Evolutionary conservation across 2,113 vertebrate genomes (phyloP), one percentile per base, ranked within the genome.

Genomic region (Nothocercus julius): DNA sequence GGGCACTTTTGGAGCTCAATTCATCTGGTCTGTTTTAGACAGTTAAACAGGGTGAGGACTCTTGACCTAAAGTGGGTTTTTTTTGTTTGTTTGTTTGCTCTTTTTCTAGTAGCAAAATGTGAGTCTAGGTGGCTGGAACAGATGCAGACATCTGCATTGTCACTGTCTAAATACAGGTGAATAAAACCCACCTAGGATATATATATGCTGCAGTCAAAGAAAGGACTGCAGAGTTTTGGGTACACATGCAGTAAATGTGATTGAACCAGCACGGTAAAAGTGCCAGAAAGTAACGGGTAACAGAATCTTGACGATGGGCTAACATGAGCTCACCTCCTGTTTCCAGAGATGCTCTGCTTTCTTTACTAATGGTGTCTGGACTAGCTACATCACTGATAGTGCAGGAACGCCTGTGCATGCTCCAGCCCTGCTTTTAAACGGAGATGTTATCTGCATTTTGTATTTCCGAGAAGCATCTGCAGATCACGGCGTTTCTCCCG

Each of bases 1-100:
- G 0, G 42, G 18, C 54, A 77, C 34, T 77, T 80, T 44, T 67
- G 4, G 3, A 83, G 30, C 58, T 76, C 36, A 85, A 0, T 85
- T 90, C 82, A 27, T 72, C 47, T 53, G 40, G n/a, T 79, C 59
- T 88, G 20, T 89, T 95, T 87, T 82, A 4, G 2, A 58, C 64
- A 92, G 79, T 76, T 83, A 83, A 90, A 88, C 19, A 58, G 36
- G 36, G 87, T 74, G 11, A 87, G 91, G 74, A 91, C 54, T 91
- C 87, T 85, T 77, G 63, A 45, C 42, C 59, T 7, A 83, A 91
- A 94, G 83, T 49, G 58, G 8, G 28, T 79, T 84, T 6, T 72
- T 93, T 90, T 28, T 77, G 10, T 49, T 49, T 49, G 9, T 49
- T 49, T 49, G 47, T 49, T 49, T 22, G 21, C 21, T 49, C 22